These are phyloP conservation scores for Cotesia typhae DNA, from an alignment of 1,140 invertebrate species.

Conservation along the genomic window DNA sequence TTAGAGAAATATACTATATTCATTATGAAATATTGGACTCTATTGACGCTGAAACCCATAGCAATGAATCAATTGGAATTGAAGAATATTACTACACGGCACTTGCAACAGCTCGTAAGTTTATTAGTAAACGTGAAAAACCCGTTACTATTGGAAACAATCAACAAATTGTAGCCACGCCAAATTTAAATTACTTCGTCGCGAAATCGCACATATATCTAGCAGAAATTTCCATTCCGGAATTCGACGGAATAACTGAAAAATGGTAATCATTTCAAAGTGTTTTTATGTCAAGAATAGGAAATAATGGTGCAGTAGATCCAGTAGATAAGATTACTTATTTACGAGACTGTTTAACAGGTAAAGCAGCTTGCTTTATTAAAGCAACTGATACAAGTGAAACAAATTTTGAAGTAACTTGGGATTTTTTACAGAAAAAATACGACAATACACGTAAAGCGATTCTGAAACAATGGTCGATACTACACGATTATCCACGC, in stretches of 20 bases:
- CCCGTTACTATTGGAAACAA: background rate
- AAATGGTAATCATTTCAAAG: constrained; percentile 50
- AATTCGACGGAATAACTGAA: constrained; percentile 48
- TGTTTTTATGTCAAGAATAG: constrained; percentile 47
- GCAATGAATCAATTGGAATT: background rate
- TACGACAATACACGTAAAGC: constrained; percentile 55
- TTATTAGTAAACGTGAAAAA: background rate
- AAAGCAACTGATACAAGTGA: constrained; percentile 47
- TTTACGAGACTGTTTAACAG: constrained; percentile 46
- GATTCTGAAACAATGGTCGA: constrained; percentile 50
- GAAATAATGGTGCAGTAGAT: constrained; percentile 42
- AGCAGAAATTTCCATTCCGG: constrained; percentile 46
- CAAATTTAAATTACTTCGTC: background rate
- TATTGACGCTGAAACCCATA: background rate
- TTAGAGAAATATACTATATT: background rate
- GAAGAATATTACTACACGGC: background rate
- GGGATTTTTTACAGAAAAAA: constrained; percentile 50
- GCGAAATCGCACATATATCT: constrained; percentile 25
- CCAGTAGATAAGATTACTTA: constrained; percentile 51
- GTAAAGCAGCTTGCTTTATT: constrained; percentile 48
- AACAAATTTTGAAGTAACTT: constrained; percentile 54
- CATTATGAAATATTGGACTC: background rate
- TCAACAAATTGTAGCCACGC: background rate
- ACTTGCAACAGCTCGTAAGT: background rate
- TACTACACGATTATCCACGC: constrained; percentile 38